Evolutionary conservation across 2,888 invertebrate genomes (phyloP), one percentile per base, ranked within the genome.

Genomic region (Lasius platythorax): DNA sequence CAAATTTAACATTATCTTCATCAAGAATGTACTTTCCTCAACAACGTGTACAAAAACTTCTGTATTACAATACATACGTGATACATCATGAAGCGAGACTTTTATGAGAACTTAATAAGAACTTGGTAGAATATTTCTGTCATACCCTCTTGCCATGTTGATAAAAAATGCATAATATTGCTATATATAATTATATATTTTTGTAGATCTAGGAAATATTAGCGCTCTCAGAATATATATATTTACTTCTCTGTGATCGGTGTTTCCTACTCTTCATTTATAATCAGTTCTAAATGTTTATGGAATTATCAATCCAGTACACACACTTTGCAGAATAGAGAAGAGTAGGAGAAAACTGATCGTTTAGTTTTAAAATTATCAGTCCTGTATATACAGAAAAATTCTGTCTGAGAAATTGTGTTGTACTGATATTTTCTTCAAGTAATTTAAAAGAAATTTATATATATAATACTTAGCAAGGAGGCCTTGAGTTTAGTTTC

Each of bases 191-290:
- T 91, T 92, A 93, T 92, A 93, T 94, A 93, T 94, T 94, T 93
- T 94, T 94, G 92, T 93, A 94, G 94, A 91, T 93, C 87, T 93
- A 94, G 93, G 87, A 90, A 89, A 64, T 56, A 93, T 88, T 93
- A 90, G 91, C 88, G 92, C 92, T 93, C 92, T 93, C 92, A 91
- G 89, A 93, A 92, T 90, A 93, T 89, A 93, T 89, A 92, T 89
- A 91, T 89, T 91, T 90, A 91, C 87, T 92, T 88, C 90, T 89
- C 85, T 83, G 0, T 50, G 90, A 85, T 91, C 90, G 87, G 86
- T 90, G 89, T 91, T 92, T 90, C 85, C 72, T 87, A 86, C 88
- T 91, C 88, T 89, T 89, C 87, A 87, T 88, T 88, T 84, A 78
- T 83, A 56, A 87, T 84, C 75, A 78, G 75, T 85, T 79, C 61